Conservation (phyloP, 2,888 invertebrate genomes). For the Epirrita christyi region DNA sequence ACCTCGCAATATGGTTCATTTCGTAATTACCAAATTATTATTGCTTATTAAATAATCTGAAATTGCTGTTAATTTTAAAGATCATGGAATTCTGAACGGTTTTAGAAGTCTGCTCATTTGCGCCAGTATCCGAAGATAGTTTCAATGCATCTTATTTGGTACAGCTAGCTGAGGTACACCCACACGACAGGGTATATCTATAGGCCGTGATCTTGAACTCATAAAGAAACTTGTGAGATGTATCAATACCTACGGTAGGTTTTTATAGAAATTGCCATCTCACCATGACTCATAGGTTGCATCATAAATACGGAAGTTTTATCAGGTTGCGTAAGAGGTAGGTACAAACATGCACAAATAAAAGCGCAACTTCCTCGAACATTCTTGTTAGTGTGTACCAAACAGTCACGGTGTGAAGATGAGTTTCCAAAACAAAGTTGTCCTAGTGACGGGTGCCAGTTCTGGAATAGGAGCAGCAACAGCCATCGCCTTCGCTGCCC, state of each 20-base stretch:
- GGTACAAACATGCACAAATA: neutral
- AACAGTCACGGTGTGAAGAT: constrained; percentile 10
- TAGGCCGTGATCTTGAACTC: neutral
- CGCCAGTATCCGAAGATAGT: too few relatives aligned
- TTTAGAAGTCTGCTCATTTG: too few relatives aligned
- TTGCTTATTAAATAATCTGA: too few relatives aligned
- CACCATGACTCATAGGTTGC: neutral
- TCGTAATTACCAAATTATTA: too few relatives aligned
- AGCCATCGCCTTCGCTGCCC: constrained; percentile 83
- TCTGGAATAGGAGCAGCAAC: constrained; percentile 88
- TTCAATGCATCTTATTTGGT: too few relatives aligned
- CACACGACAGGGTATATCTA: too few relatives aligned
- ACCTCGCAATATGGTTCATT: too few relatives aligned
- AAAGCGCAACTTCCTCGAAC: neutral
- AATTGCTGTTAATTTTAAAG: too few relatives aligned
- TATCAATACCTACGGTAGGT: neutral
- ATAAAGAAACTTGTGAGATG: neutral
- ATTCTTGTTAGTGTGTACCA: constrained; percentile 4
- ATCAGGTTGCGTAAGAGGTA: neutral
- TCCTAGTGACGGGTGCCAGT: constrained; percentile 84
- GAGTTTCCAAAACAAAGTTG: constrained; percentile 58
- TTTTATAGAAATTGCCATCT: neutral
- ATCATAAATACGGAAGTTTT: neutral
- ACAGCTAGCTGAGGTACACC: too few relatives aligned
- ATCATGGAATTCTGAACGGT: too few relatives aligned